Evolutionary conservation across 2,888 invertebrate species (phyloP).

Genomic region (Carabus problematicus): DNA sequence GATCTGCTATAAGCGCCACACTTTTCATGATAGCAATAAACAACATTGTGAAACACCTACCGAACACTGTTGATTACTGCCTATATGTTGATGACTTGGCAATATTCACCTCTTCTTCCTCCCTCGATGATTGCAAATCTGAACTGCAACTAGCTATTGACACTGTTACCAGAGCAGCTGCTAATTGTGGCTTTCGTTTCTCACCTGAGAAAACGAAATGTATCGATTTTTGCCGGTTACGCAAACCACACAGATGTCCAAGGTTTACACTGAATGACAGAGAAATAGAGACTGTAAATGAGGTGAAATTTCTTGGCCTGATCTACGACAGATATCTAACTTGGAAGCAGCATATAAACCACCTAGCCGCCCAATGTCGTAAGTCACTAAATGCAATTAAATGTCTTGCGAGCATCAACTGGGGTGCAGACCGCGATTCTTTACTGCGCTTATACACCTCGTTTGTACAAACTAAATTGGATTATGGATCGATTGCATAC

Average conservation of each 20-base stretch:
- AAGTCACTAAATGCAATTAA: conserved; percentile 18
- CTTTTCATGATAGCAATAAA: conserved; percentile 25
- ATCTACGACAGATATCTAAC: conserved; percentile 2
- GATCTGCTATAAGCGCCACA: conserved; percentile 7
- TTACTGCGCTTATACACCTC: conserved; percentile 13
- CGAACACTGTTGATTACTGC: conserved; percentile 17
- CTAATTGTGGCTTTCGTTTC: too few relatives aligned
- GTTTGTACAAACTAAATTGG: conserved; percentile 13
- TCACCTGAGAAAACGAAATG: conserved; percentile 20
- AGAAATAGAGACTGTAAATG: neutral
- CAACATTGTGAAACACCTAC: conserved; percentile 2
- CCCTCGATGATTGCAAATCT: neutral
- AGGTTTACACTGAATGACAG: neutral
- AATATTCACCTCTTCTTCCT: neutral
- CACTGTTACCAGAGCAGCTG: conserved; percentile 17
- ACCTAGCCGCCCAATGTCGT: conserved; percentile 1
- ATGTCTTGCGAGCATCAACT: conserved; percentile 5
- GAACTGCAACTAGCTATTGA: conserved; percentile 21
- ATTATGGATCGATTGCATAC: conserved; percentile 12
- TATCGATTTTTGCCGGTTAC: conserved; percentile 5
- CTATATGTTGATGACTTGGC: conserved; percentile 8
- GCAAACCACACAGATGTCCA: neutral
- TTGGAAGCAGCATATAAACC: conserved; percentile 16
- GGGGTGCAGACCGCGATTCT: conserved; percentile 16
- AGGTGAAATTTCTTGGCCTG: conserved; percentile 11